Evolutionary conservation across 2,797 vertebrate genomes (phyloP).

Genomic region (Propithecus deckenii): DNA sequence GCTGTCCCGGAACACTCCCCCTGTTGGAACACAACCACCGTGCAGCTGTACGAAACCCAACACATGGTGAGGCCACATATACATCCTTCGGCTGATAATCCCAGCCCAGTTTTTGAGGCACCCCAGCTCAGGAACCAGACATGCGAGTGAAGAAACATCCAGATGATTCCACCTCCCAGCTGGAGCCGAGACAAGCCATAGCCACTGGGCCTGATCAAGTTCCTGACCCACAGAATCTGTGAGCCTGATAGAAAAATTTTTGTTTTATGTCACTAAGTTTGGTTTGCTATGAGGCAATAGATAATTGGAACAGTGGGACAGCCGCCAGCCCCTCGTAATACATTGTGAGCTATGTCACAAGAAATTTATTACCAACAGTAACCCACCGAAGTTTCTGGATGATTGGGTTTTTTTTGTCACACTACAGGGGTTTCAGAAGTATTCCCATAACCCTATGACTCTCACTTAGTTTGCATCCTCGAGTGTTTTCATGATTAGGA

Average conservation of each 20-base stretch:
- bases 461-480: not conserved
- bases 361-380: not conserved
- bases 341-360: not conserved
- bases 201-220: not conserved
- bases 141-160: not conserved
- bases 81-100: not conserved
- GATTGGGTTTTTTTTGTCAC: not conserved
- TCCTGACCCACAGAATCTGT: not conserved
- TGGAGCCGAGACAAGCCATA: not conserved
- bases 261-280: not conserved
- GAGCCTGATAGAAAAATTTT: not conserved
- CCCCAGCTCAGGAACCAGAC: not conserved
- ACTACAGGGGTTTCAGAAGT: not conserved
- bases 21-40: not conserved
- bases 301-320: not conserved
- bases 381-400: not conserved
- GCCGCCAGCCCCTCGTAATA: not conserved
- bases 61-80: not conserved
- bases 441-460: not conserved
- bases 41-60: not conserved
- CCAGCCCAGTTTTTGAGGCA: not conserved
- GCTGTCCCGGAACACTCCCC: not conserved
- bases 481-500: not conserved
- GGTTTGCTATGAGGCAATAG: not conserved
- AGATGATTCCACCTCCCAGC: not conserved